Conservation (phyloP, 2,797 vertebrate species). For the Columba guinea region DNA sequence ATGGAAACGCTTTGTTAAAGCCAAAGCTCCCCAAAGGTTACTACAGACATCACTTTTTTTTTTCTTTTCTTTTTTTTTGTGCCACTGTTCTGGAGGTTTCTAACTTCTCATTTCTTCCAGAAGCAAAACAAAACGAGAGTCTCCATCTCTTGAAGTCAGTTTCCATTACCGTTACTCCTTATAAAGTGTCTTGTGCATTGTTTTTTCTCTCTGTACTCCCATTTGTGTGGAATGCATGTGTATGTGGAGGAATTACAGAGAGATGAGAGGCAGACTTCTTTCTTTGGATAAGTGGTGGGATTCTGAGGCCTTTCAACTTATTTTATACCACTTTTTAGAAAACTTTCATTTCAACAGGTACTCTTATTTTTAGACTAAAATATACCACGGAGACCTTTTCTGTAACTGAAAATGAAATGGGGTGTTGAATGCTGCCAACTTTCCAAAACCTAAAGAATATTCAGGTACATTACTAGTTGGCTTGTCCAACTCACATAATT, state of each 20-base stretch:
- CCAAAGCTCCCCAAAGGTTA: neutral
- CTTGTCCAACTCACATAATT: neutral
- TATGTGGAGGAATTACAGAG: neutral
- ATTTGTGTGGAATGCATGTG: neutral
- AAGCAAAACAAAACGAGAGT: neutral
- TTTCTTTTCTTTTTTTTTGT: neutral
- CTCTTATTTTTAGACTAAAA: constrained; percentile 10
- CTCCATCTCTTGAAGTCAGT: neutral
- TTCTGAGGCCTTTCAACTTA: neutral
- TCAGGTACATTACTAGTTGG: constrained; percentile 6
- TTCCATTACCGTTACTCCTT: neutral
- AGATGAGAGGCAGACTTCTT: neutral
- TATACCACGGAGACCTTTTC: neutral
- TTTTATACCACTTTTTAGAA: neutral
- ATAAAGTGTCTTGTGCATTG: neutral
- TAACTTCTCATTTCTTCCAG: neutral
- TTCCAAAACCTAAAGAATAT: constrained; percentile 47
- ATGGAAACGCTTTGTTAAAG: constrained; percentile 13
- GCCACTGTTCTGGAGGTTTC: neutral
- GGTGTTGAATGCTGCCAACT: constrained; percentile 15
- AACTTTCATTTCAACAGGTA: neutral
- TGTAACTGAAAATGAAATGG: neutral
- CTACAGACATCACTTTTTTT: neutral
- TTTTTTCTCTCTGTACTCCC: neutral
- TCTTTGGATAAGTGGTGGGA: neutral